Evolutionary conservation across 2,113 vertebrate genomes (phyloP), one percentile per base, ranked within the genome.

Genomic region (Ceyx margarethae): DNA sequence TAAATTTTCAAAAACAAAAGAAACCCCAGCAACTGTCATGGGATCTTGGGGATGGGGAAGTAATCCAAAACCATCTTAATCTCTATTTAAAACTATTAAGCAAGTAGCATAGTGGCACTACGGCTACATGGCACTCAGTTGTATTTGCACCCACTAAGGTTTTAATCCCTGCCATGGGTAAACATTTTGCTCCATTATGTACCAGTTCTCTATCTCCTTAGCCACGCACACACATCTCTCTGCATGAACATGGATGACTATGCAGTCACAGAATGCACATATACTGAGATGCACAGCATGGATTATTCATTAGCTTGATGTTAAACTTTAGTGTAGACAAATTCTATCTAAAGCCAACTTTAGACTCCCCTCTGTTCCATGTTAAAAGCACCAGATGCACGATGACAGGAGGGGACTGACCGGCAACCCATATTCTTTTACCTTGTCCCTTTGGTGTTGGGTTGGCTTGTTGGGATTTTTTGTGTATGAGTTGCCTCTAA

Each of bases 1-100:
- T 84, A 84, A 78, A 73, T 66, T 66, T 89, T 82, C 57, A 87
- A 83, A 88, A 94, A 29, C 58, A 69, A 87, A 93, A 82, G 67
- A 91, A 91, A 76, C 15, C 42, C 58, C 62, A 74, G 87, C n/a
- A 91, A 94, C 40, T 54, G 46, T 45, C 81, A 73, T 37, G 58
- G 54, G 84, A 95, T 87, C 10, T 46, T 56, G 7, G 7, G 26
- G 26, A 72, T 50, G 40, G 58, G 50, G 50, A 94, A 87, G 17
- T 29, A 85, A 82, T 91, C 46, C 8, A 62, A 82, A 87, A 42
- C 0, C 37, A 48, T 79, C 74, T 65, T 85, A 50, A 86, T 79
- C 66, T 79, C 71, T 54, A 6, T 79, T 88, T 92, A 58, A 79
- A 84, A 78, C 65, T 11, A 81, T 6, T 9, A 90, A 57, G 45